Base-by-base conservation (phyloP, 2,888 invertebrate species). In the Eilema depressum region DNA sequence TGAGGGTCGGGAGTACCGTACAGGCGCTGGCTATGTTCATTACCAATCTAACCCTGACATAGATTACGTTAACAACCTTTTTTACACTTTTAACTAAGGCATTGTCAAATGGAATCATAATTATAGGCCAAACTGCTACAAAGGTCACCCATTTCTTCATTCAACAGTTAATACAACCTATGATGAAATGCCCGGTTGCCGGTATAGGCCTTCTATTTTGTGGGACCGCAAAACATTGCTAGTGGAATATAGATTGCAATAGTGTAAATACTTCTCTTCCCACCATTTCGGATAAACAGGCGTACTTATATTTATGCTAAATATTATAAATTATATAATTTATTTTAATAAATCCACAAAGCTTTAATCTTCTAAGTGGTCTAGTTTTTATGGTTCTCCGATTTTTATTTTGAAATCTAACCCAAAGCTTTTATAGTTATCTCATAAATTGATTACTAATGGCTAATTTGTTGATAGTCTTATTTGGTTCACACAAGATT, bases 361-460 rank as follows among this genome's bases (percentile, higher is more conserved):
- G 20, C 20, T 47, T n/a, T 53, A 53, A 53, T 10, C 53, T 53
- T 53, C n/a, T 53, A n/a, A 53, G 53, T 53, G 53, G 53, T 53
- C 53, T 61, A 61, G 30, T 61, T 61, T 63, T 63, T 63, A 63
- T 37, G 14, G 37, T n/a, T 33, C 61, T 20, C 28, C 28, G 30
- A 30, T 11, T 20, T 78, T 73, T 65, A 75, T 82, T 80, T 78
- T 75, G 72, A n/a, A 79, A 76, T 79, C 66, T 72, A 69, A 67
- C 76, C 76, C 64, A 78, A 78, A 74, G 75, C 79, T 81, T 82
- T 79, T 82, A 80, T 76, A 75, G 67, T 71, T 77, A 78, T 71
- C 77, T 70, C 77, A 79, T 83, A 83, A 83, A 53, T 83, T 78
- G 70, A 79, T 76, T 72, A 76, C 80, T 83, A 86, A 83, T 84